Evolutionary conservation across 2,888 invertebrate genomes (phyloP).

Genomic region (Mongoloraphidia duomilia): DNA sequence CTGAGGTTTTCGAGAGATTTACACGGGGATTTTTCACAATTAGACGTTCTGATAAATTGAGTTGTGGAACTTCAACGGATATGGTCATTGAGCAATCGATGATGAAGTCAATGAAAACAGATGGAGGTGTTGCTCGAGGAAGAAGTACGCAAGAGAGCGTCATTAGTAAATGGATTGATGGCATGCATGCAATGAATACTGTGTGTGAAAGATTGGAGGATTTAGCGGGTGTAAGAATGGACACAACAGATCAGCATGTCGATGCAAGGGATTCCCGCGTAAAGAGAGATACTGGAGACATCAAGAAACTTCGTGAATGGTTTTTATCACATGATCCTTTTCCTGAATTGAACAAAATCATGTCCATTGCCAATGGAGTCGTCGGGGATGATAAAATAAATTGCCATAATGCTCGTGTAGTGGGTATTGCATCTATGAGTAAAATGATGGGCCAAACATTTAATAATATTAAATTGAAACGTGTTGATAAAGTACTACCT

Average conservation of each 20-base stretch:
- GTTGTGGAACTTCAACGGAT: conserved; percentile 25
- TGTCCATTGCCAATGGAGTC: conserved; percentile 13
- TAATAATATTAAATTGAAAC: conserved; percentile 21
- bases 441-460: conserved; percentile 17
- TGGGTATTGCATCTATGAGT: conserved; percentile 8
- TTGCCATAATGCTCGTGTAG: conserved; percentile 15
- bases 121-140: conserved; percentile 26
- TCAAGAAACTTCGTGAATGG: conserved; percentile 4
- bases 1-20: conserved; percentile 21
- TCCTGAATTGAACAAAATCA: conserved; percentile 7
- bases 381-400: conserved; percentile 14
- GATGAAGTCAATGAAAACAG: conserved; percentile 24
- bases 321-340: background rate
- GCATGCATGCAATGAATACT: conserved; percentile 20
- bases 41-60: conserved; percentile 24
- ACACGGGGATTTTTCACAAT: conserved; percentile 22
- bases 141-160: conserved; percentile 25
- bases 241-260: conserved; percentile 24
- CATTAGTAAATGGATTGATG: conserved; percentile 24
- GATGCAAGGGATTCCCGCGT: conserved; percentile 24
- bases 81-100: conserved; percentile 23
- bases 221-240: conserved; percentile 13
- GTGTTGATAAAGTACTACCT: conserved; percentile 20
- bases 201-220: conserved; percentile 11
- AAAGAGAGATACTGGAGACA: conserved; percentile 18